Evolutionary conservation across 2,888 invertebrate species (phyloP).

Genomic region (Oxyteleia sp.): DNA sequence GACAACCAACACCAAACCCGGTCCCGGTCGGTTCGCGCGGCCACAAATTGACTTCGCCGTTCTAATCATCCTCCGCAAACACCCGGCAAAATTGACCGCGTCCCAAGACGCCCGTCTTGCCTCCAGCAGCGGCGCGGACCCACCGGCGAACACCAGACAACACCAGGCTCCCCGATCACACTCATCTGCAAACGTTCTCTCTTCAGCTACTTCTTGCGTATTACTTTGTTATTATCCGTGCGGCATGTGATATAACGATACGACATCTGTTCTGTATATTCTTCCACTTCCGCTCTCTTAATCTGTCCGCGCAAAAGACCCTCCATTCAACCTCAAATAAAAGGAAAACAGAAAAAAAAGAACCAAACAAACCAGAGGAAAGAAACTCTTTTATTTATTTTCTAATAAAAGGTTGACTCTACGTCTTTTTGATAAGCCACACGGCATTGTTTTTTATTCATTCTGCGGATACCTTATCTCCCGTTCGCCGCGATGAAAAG

Average conservation of each 20-base stretch:
- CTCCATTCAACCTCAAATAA: conserved; percentile 40
- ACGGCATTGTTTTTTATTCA: conserved; percentile 45
- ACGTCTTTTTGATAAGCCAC: conserved; percentile 84
- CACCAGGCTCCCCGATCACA: conserved; percentile 24
- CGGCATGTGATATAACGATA: conserved; percentile 82
- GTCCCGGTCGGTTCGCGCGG: conserved; percentile 78
- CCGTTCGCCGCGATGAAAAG: conserved; percentile 5
- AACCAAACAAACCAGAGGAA: conserved; percentile 57
- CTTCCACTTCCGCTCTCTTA: conserved; percentile 54
- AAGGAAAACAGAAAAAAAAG: conserved; percentile 31
- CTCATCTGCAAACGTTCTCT: conserved; percentile 62
- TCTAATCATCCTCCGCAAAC: conserved; percentile 62
- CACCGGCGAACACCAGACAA: conserved; percentile 26
- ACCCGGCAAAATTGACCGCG: conserved; percentile 57
- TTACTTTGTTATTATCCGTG: conserved; percentile 76
- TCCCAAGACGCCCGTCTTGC: conserved; percentile 42
- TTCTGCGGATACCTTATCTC: conserved; percentile 12
- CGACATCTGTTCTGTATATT: conserved; percentile 67
- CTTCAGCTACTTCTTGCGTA: conserved; percentile 39
- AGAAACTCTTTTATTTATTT: conserved; percentile 85
- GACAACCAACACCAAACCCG: conserved; percentile 73
- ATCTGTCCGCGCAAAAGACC: conserved; percentile 38
- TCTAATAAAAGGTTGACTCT: conserved; percentile 85
- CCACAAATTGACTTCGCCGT: conserved; percentile 48
- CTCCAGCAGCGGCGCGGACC: conserved; percentile 20